These are phyloP conservation scores for Gulo gulo DNA, from an alignment of 2,113 vertebrate species.

Conservation along the genomic window DNA sequence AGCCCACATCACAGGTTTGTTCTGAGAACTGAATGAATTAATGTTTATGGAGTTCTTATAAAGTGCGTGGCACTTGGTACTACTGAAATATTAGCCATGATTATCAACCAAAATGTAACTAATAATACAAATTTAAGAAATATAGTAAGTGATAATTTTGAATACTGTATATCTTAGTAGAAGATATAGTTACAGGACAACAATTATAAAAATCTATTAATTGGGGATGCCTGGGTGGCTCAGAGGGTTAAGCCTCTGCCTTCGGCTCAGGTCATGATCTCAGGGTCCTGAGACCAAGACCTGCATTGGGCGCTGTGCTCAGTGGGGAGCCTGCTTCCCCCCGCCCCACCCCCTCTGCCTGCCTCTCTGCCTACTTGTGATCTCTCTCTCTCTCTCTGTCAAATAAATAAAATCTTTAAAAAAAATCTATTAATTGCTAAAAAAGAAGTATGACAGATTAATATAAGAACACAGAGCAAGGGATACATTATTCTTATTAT, in stretches of 20 bases:
- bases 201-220: background rate
- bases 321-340: no score
- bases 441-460: background rate
- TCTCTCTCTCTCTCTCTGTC: no score
- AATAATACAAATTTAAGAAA: background rate
- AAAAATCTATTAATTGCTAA: background rate
- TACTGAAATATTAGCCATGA: background rate
- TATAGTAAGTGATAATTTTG: background rate
- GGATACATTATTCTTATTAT: background rate
- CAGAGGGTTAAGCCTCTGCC: no score
- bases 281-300: no score
- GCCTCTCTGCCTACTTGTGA: no score
- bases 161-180: background rate
- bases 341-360: no score
- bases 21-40: background rate
- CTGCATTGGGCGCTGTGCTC: no score
- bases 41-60: background rate
- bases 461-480: background rate
- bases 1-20: background rate
- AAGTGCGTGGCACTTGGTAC: background rate
- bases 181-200: background rate
- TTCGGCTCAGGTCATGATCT: no score
- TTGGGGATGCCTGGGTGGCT: no score
- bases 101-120: background rate
- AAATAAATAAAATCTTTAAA: no score